phyloP scores from a whole-genome alignment of 2,888 invertebrate genomes.

The Stenoptilia bipunctidactyla region DNA sequence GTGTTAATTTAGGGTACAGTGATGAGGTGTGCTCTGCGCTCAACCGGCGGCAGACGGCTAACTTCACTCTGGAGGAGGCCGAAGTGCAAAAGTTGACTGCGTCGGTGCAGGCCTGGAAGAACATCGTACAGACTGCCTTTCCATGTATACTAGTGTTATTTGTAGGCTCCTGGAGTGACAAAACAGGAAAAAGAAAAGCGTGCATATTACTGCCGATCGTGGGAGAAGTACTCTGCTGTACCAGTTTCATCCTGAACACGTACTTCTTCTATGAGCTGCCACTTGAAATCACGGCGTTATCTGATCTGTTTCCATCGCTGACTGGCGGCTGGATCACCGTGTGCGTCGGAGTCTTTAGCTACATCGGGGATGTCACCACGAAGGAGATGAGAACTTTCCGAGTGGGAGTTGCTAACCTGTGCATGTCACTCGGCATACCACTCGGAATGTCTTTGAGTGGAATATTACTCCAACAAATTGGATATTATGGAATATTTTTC shows the following conservation, averaged over 20 bases:
- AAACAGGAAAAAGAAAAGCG: conserved; percentile 77
- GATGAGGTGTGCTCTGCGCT: conserved; percentile 81
- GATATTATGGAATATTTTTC: conserved; percentile 62
- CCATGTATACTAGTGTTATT: conserved; percentile 87
- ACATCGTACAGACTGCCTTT: conserved; percentile 82
- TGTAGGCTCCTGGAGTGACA: conserved; percentile 85
- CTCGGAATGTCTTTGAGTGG: conserved; percentile 72
- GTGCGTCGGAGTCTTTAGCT: conserved; percentile 74
- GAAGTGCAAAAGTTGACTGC: conserved; percentile 80
- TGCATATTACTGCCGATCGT: conserved; percentile 86
- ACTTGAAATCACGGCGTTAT: conserved; percentile 66
- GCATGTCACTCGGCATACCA: conserved; percentile 73
- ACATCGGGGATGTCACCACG: conserved; percentile 73
- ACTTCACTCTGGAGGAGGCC: conserved; percentile 66
- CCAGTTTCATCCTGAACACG: conserved; percentile 83
- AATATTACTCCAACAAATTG: conserved; percentile 57
- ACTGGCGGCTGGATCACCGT: conserved; percentile 72
- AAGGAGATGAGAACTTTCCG: conserved; percentile 73
- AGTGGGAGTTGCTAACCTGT: conserved; percentile 74
- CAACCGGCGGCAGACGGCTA: conserved; percentile 77
- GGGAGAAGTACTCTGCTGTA: conserved; percentile 82
- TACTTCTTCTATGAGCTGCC: conserved; percentile 78
- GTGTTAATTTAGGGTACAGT: conserved; percentile 81
- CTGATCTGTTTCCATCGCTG: conserved; percentile 67
- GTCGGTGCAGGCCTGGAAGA: conserved; percentile 86